Conservation (phyloP, 1,140 invertebrate genomes). For the Schlechtendalia chinensis region DNA sequence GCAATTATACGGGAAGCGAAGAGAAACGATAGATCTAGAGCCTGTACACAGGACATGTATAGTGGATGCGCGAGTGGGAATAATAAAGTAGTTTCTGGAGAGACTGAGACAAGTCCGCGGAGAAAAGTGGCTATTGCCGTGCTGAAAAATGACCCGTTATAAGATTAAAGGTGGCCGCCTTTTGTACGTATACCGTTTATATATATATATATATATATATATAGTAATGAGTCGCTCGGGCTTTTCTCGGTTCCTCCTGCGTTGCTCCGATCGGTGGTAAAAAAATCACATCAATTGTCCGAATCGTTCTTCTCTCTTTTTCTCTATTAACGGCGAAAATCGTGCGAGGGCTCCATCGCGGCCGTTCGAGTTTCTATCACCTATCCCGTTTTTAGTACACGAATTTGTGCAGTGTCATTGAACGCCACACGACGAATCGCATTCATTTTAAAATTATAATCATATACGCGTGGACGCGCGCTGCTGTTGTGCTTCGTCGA, state of each 20-base stretch:
- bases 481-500: too few relatives aligned
- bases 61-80: not conserved
- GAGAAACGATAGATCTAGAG: not conserved
- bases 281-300: constrained; percentile 13
- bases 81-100: constrained; percentile 23
- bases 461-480: too few relatives aligned
- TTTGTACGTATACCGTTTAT: not conserved
- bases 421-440: too few relatives aligned
- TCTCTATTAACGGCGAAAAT: not conserved
- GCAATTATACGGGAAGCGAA: constrained; percentile 10
- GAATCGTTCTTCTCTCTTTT: not conserved
- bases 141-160: constrained; percentile 32
- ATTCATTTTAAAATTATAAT: too few relatives aligned
- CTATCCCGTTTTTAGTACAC: too few relatives aligned
- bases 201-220: too few relatives aligned
- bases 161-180: constrained; percentile 30
- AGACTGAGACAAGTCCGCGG: not conserved
- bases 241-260: not conserved
- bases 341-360: too few relatives aligned
- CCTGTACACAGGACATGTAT: too few relatives aligned
- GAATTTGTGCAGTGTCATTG: too few relatives aligned
- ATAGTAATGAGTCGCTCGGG: too few relatives aligned
- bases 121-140: not conserved
- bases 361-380: too few relatives aligned
- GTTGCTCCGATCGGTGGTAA: not conserved